phyloP scores from a whole-genome alignment of 2,113 vertebrate genomes.

The Toxotes chatareus region DNA sequence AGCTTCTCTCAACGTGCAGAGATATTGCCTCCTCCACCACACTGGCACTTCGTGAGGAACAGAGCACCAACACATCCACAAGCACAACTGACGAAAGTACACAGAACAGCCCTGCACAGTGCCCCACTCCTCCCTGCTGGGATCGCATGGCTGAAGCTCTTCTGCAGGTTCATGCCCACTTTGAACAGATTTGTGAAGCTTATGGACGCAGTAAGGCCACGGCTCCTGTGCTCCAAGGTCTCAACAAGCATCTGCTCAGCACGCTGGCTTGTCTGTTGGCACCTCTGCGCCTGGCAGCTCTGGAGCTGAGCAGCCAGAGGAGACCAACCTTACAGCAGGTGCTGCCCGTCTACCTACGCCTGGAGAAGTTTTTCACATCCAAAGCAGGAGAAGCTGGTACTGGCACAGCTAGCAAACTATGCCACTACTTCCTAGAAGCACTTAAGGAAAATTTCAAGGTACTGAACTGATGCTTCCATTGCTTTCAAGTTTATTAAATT shows the following conservation, averaged over 20 bases:
- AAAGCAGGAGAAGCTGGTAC: constrained; percentile 96
- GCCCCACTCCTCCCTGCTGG: constrained; percentile 94
- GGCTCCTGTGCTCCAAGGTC: constrained; percentile 94
- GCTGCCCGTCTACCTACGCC: constrained; percentile 93
- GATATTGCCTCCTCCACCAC: constrained; percentile 91
- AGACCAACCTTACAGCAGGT: constrained; percentile 96
- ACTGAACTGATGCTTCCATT: not conserved
- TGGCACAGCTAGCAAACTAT: constrained; percentile 94
- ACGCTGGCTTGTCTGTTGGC: constrained; percentile 94
- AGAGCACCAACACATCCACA: constrained; percentile 75
- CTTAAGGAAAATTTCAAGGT: constrained; percentile 98
- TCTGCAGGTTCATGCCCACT: constrained; percentile 94
- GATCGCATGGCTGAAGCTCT: constrained; percentile 94
- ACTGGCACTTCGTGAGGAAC: constrained; percentile 88
- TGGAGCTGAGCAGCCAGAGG: constrained; percentile 94
- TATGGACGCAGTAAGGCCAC: constrained; percentile 95
- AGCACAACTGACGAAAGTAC: constrained; percentile 78
- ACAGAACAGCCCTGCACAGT: constrained; percentile 73
- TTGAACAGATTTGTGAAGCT: constrained; percentile 96
- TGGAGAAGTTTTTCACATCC: constrained; percentile 99
- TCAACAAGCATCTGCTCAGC: constrained; percentile 96
- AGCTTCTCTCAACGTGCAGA: constrained; percentile 93
- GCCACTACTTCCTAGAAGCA: constrained; percentile 97
- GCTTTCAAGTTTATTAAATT: not conserved
- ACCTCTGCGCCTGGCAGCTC: constrained; percentile 92